Evolutionary conservation across 1,140 invertebrate genomes (phyloP).

Genomic region (Zaprionus inermis): DNA sequence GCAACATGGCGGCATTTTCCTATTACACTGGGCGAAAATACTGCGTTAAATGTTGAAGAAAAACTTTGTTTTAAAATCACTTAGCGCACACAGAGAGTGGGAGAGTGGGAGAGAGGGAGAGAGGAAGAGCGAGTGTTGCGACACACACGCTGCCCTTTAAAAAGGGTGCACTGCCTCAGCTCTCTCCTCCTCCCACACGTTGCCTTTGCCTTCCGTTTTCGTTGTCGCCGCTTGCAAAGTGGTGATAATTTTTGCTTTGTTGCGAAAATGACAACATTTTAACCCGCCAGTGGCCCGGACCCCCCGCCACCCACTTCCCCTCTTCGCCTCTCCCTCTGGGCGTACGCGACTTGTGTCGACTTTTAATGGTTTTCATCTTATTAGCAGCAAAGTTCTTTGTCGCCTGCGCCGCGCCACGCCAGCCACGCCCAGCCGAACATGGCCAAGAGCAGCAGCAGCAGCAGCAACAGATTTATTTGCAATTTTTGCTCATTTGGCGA

Average conservation of each 20-base stretch:
- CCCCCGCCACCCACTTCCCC: not conserved
- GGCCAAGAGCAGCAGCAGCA: constrained; percentile 69
- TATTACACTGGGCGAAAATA: constrained; percentile 58
- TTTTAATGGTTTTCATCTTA: constrained; percentile 82
- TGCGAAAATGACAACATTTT: constrained; percentile 81
- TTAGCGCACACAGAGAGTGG: constrained; percentile 43
- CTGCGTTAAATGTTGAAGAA: constrained; percentile 76
- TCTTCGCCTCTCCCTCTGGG: constrained; percentile 22
- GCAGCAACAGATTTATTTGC: constrained; percentile 83
- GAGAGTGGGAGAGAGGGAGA: no score
- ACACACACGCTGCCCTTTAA: constrained; percentile 25
- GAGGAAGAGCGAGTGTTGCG: no score
- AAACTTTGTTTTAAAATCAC: constrained; percentile 82
- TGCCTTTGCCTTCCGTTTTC: constrained; percentile 27
- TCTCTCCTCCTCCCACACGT: not conserved
- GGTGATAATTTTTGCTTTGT: constrained; percentile 83
- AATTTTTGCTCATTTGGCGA: constrained; percentile 74
- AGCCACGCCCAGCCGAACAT: constrained; percentile 50
- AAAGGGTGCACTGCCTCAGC: constrained; percentile 49
- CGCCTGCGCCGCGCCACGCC: constrained; percentile 42
- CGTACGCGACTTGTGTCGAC: constrained; percentile 76
- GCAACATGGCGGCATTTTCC: constrained; percentile 50
- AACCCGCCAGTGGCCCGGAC: constrained; percentile 47
- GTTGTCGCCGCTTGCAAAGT: constrained; percentile 78
- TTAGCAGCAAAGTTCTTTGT: constrained; percentile 83